phyloP scores from a whole-genome alignment of 2,888 invertebrate species.

The Aphodius sticticus region DNA sequence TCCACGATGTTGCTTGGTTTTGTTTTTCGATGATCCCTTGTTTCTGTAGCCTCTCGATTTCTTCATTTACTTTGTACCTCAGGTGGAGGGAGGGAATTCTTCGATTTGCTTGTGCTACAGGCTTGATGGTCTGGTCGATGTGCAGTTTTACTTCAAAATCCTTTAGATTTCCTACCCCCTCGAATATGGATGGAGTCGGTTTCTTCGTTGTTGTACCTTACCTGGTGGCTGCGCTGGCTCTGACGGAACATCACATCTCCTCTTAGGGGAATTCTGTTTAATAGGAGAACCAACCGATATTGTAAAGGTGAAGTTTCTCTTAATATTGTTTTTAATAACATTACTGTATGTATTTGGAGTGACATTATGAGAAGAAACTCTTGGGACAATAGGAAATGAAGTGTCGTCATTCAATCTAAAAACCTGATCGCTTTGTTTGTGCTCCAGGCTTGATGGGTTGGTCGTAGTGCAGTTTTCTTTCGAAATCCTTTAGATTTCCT shows the following conservation, averaged over 20 bases:
- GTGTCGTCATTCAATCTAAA: no score
- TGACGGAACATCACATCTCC: no score
- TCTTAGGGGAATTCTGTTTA: no score
- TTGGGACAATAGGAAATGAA: no score
- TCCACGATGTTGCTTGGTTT: conserved; percentile 39
- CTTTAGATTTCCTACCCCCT: conserved; percentile 44
- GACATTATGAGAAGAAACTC: no score
- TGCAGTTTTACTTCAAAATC: conserved; percentile 36
- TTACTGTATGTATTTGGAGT: no score
- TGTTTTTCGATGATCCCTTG: conserved; percentile 40
- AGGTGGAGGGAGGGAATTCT: conserved; percentile 40
- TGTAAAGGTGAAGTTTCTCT: no score
- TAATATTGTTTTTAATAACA: neutral
- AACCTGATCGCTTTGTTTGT: conserved; percentile 37
- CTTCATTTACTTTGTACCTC: conserved; percentile 33
- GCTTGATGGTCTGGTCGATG: conserved; percentile 34
- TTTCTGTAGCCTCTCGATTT: conserved; percentile 36
- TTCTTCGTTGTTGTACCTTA: no score
- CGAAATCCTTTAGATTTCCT: conserved; percentile 42
- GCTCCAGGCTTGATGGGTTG: conserved; percentile 34
- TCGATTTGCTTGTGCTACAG: conserved; percentile 38
- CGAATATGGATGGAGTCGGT: conserved; percentile 5
- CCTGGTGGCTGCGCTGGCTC: no score
- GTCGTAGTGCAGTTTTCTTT: conserved; percentile 39
- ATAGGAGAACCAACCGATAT: no score